Evolutionary conservation across 2,797 vertebrate genomes (phyloP).

Genomic region (Tauraco hartlaubi): DNA sequence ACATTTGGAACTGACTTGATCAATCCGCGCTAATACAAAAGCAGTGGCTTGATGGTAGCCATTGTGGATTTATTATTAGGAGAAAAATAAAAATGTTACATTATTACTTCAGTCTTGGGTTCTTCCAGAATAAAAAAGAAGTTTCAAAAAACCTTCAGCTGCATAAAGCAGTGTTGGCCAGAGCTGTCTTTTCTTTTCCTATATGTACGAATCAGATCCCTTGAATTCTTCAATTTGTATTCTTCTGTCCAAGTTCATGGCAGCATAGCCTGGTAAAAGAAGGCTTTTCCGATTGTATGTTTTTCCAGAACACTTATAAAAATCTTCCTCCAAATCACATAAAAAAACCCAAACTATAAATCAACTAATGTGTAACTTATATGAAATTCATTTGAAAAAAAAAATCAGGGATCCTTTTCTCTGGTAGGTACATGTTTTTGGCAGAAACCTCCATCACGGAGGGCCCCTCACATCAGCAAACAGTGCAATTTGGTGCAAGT

Average conservation of each 20-base stretch:
- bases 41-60: not conserved
- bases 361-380: not conserved
- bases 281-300: not conserved
- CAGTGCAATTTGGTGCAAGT: not conserved
- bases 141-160: not conserved
- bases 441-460: not conserved
- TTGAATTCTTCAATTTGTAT: fast-evolving
- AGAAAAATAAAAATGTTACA: not conserved
- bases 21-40: not conserved
- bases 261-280: not conserved
- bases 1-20: not conserved
- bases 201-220: not conserved
- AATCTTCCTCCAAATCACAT: not conserved
- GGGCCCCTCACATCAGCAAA: not conserved
- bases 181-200: not conserved
- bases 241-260: not conserved
- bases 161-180: not conserved
- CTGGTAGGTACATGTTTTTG: not conserved
- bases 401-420: not conserved
- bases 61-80: not conserved
- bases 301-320: not conserved
- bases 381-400: not conserved
- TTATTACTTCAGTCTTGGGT: not conserved
- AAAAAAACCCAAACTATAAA: not conserved
- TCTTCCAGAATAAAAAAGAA: not conserved